Conservation (phyloP, 2,888 invertebrate species). For the Agonopterix heracliana region DNA sequence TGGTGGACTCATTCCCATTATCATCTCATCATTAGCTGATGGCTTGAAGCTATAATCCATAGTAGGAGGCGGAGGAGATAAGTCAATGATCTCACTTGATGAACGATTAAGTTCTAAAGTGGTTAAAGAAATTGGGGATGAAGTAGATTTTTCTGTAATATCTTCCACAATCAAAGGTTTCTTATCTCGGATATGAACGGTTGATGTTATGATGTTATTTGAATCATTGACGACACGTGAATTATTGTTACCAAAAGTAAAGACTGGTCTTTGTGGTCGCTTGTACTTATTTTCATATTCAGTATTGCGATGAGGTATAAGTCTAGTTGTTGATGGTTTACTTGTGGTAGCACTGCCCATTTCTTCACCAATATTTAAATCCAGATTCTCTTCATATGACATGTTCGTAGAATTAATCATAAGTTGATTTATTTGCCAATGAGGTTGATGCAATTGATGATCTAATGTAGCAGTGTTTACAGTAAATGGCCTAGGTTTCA, state of each 20-base stretch:
- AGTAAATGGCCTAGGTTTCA: slow-evolving; percentile 64
- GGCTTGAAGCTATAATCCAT: slow-evolving; percentile 61
- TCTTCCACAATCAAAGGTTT: slow-evolving; percentile 62
- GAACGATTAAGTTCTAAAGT: slow-evolving; percentile 43
- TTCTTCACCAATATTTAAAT: slow-evolving; percentile 66
- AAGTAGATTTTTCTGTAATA: slow-evolving; percentile 40
- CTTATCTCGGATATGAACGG: slow-evolving; percentile 60
- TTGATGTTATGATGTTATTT: slow-evolving; percentile 62
- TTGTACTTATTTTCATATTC: slow-evolving; percentile 36
- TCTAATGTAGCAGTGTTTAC: slow-evolving; percentile 50
- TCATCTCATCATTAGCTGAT: slow-evolving; percentile 62
- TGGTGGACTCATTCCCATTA: slow-evolving; percentile 76
- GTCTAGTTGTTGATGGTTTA: slow-evolving; percentile 31
- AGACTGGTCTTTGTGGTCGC: slow-evolving; percentile 36
- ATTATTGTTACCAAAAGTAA: slow-evolving; percentile 28
- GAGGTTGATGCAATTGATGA: slow-evolving; percentile 66
- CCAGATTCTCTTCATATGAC: slow-evolving; percentile 59
- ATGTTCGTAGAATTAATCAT: slow-evolving; percentile 56
- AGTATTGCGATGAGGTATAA: slow-evolving; percentile 22
- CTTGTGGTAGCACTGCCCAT: slow-evolving; percentile 32
- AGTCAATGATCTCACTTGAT: slow-evolving; percentile 60
- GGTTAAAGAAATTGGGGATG: slow-evolving; percentile 49
- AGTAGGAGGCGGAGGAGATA: slow-evolving; percentile 70
- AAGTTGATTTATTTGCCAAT: slow-evolving; percentile 69
- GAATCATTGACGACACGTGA: slow-evolving; percentile 41